A percentile compares a stretch with the other conserved stretches of the same genome.
phyloP scores from a whole-genome alignment of 2,113 vertebrate genomes.

The Cinclus mexicanus region DNA sequence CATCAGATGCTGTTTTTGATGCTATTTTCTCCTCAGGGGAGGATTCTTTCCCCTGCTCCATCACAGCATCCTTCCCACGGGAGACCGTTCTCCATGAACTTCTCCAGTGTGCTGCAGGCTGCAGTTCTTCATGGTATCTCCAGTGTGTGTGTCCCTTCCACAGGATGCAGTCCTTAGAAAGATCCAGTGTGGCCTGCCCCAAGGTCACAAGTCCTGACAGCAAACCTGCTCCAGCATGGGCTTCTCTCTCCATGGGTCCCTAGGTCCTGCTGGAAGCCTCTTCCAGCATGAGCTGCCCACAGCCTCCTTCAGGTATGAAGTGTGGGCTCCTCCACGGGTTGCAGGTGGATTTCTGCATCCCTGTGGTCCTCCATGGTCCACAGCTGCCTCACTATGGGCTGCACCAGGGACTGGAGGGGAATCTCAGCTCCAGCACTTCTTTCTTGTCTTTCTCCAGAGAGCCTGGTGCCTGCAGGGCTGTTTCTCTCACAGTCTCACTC shows the following conservation, averaged over 20 bases:
- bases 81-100: neutral
- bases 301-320: neutral
- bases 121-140: neutral
- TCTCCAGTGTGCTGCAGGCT: neutral
- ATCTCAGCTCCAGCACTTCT: too few species aligned
- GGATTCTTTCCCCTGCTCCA: neutral
- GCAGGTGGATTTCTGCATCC: neutral
- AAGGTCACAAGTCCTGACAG: neutral
- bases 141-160: neutral
- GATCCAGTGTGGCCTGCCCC: neutral
- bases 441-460: neutral
- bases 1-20: neutral
- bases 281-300: neutral
- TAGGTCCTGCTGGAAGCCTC: neutral
- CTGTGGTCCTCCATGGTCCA: accelerated
- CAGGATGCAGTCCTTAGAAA: neutral
- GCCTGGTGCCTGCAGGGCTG: neutral
- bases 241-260: neutral
- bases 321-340: neutral
- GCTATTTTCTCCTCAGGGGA: neutral
- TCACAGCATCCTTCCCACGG: accelerated
- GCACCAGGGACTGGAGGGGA: too few species aligned
- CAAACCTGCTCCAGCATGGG: neutral
- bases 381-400: neutral
- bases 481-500: neutral